Evolutionary conservation across 2,113 vertebrate genomes (phyloP).

Genomic region (Accipiter cooperii): DNA sequence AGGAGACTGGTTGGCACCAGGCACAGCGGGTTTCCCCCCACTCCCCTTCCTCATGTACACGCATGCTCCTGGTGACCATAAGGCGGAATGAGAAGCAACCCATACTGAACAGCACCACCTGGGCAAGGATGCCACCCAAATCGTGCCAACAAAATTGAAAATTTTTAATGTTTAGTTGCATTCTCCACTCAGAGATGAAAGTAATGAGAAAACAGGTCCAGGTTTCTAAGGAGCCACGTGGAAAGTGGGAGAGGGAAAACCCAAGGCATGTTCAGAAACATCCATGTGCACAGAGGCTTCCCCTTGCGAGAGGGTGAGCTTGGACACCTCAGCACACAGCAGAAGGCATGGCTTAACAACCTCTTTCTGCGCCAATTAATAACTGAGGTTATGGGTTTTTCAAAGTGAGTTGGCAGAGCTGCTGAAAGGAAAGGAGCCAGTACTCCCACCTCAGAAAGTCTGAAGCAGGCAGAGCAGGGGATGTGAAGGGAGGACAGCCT

Average conservation of each 20-base stretch:
- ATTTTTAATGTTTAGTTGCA: neutral
- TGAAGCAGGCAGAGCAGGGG: neutral
- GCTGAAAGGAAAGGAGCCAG: neutral
- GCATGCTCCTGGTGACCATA: rapidly evolving
- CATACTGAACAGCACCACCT: neutral
- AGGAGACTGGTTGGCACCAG: neutral
- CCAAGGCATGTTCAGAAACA: neutral
- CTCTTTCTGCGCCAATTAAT: neutral
- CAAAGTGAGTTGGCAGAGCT: neutral
- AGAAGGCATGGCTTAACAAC: neutral
- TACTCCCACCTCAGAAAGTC: neutral
- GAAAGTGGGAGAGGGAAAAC: neutral
- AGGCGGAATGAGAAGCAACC: neutral
- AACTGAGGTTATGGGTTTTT: neutral
- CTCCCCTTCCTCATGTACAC: neutral
- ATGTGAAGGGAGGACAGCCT: neutral
- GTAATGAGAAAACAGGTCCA: neutral
- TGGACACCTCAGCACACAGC: neutral
- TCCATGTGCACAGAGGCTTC: neutral
- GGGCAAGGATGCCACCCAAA: neutral
- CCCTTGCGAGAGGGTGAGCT: neutral
- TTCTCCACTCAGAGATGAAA: neutral
- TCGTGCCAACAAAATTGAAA: neutral
- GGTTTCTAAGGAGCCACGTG: neutral
- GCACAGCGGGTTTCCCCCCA: neutral